Percentiles rank a stretch among this genome's conserved stretches.
Evolutionary conservation across 2,888 invertebrate genomes (phyloP).

Genomic region (Bembecia ichneumoniformis): DNA sequence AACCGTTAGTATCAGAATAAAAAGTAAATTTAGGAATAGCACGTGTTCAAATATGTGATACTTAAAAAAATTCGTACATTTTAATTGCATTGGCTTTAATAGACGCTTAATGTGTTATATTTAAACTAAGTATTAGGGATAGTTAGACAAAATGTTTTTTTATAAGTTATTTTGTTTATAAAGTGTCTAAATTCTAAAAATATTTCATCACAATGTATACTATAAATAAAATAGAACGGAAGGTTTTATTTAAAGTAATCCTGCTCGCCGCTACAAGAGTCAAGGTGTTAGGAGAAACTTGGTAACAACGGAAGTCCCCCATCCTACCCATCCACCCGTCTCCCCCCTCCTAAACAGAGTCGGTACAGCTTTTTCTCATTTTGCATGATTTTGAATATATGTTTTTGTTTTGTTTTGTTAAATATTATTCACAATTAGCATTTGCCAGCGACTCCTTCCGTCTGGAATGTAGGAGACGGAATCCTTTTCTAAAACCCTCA

Average conservation of each 20-base stretch:
- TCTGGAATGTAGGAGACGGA: not conserved
- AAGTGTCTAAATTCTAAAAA: too few relatives aligned
- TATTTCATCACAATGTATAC: too few relatives aligned
- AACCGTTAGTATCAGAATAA: too few relatives aligned
- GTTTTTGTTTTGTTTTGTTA: not conserved
- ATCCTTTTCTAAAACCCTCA: too few relatives aligned
- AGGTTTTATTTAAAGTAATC: slow-evolving; percentile 19
- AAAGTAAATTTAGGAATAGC: too few relatives aligned
- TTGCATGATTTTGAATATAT: not conserved
- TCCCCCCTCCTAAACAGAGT: not conserved
- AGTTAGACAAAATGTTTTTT: too few relatives aligned
- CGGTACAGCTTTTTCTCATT: not conserved
- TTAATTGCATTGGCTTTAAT: too few relatives aligned
- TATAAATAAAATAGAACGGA: not conserved
- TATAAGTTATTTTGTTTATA: too few relatives aligned
- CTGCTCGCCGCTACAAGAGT: slow-evolving; percentile 24
- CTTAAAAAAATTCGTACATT: too few relatives aligned
- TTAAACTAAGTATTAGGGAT: too few relatives aligned
- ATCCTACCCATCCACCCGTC: not conserved
- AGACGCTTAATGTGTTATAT: too few relatives aligned
- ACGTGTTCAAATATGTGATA: too few relatives aligned
- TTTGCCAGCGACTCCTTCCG: not conserved
- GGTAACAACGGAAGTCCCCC: slow-evolving; percentile 20
- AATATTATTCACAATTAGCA: not conserved
- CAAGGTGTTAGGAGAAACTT: slow-evolving; percentile 34